Conservation (phyloP, 2,113 vertebrate species). For the Pteronura brasiliensis region DNA sequence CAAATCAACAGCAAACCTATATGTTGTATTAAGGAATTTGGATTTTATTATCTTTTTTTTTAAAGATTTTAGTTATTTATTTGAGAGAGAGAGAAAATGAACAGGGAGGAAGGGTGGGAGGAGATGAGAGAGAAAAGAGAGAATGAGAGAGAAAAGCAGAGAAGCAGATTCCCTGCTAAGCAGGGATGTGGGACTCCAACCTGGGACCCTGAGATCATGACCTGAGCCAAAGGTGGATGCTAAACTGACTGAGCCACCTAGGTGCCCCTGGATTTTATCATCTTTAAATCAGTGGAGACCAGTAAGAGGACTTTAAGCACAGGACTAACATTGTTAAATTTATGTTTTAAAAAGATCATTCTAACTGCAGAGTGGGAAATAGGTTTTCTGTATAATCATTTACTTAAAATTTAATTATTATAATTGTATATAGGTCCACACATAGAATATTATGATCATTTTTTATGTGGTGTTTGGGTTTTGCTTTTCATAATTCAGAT, state of each 20-base stretch:
- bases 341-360: constrained; percentile 12
- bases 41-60: background rate
- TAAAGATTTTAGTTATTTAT: background rate
- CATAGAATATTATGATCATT: background rate
- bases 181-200: background rate
- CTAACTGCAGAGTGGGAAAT: background rate
- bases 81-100: background rate
- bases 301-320: background rate
- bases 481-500: background rate
- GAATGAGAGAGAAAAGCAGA: too few species aligned
- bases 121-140: too few species aligned
- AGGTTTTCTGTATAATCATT: background rate
- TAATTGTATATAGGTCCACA: background rate
- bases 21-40: background rate
- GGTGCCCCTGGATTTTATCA: background rate
- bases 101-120: too few species aligned
- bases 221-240: too few species aligned
- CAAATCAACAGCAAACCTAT: background rate
- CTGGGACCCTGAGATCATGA: background rate
- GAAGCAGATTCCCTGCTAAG: background rate
- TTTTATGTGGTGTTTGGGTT: background rate
- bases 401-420: constrained; percentile 41
- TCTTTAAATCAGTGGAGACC: background rate
- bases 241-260: too few species aligned
- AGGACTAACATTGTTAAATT: background rate